Percentiles rank a stretch among this genome's conserved stretches.
Conservation (phyloP, 2,797 vertebrate genomes). For the Pristis pectinata region DNA sequence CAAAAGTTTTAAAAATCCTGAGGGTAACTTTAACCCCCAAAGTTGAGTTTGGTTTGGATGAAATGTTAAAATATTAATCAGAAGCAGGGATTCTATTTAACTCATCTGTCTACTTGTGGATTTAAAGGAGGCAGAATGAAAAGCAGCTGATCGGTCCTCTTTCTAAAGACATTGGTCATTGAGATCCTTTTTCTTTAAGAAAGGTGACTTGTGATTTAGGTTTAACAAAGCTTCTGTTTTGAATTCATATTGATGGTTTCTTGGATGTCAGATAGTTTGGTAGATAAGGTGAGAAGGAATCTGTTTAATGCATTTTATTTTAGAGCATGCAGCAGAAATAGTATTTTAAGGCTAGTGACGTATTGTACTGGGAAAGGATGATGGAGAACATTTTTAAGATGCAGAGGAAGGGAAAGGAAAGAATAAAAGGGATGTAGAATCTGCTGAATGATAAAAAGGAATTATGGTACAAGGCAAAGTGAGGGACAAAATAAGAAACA, state of each 20-base stretch:
- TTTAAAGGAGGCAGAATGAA: neutral
- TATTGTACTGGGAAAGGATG: too few species aligned
- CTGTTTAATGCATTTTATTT: neutral
- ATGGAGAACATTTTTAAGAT: too few species aligned
- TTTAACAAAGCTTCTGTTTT: too few species aligned
- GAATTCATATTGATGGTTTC: neutral
- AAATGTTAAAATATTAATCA: neutral
- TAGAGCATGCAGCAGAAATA: neutral
- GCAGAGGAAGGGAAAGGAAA: too few species aligned
- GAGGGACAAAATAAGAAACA: too few species aligned
- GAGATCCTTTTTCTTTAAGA: neutral
- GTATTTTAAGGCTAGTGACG: neutral
- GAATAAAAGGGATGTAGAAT: too few species aligned
- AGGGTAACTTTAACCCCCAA: neutral
- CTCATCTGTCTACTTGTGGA: neutral
- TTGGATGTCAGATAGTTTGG: neutral
- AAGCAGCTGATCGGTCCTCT: neutral
- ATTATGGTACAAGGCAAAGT: too few species aligned
- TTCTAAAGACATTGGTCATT: neutral
- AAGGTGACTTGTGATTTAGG: neutral
- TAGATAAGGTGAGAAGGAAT: neutral
- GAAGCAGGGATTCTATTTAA: neutral
- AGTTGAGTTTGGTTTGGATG: neutral
- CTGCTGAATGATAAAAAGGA: too few species aligned
- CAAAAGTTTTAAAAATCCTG: neutral